These are phyloP conservation scores for Brachyopa scutellaris DNA, from an alignment of 2,888 invertebrate genomes.

Conservation along the genomic window DNA sequence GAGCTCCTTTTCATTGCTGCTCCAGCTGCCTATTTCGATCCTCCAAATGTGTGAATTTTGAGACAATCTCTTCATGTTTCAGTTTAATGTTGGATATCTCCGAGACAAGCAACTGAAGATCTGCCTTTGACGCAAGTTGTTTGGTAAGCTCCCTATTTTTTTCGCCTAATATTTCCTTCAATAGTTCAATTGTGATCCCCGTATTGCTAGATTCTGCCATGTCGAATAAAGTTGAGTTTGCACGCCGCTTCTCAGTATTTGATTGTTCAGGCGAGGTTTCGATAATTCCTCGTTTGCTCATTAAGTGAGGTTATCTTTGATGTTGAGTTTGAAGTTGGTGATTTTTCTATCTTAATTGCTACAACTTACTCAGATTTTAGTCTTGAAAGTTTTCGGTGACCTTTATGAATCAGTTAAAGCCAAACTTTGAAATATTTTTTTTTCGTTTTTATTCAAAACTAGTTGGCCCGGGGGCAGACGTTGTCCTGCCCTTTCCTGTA, in stretches of 20 bases:
- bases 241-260: neutral
- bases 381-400: neutral
- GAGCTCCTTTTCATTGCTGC: slow-evolving; percentile 6
- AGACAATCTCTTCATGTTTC: neutral
- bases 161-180: too few relatives aligned
- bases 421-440: neutral
- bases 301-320: too few relatives aligned
- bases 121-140: neutral
- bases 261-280: slow-evolving; percentile 15
- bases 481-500: too few relatives aligned
- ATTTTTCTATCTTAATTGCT: slow-evolving; percentile 3
- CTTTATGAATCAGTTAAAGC: neutral
- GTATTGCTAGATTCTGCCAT: neutral
- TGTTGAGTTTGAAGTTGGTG: neutral
- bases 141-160: slow-evolving; percentile 1
- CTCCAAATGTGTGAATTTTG: neutral
- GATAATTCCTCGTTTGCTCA: slow-evolving; percentile 7
- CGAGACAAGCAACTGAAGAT: neutral
- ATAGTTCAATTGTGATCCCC: neutral
- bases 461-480: too few relatives aligned
- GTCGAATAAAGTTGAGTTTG: neutral
- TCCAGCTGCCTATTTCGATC: slow-evolving; percentile 8
- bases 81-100: neutral
- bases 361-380: slow-evolving; percentile 15
- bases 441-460: too few relatives aligned